These are phyloP conservation scores for Cancer borealis DNA, from an alignment of 2,888 invertebrate species.

Conservation along the genomic window DNA sequence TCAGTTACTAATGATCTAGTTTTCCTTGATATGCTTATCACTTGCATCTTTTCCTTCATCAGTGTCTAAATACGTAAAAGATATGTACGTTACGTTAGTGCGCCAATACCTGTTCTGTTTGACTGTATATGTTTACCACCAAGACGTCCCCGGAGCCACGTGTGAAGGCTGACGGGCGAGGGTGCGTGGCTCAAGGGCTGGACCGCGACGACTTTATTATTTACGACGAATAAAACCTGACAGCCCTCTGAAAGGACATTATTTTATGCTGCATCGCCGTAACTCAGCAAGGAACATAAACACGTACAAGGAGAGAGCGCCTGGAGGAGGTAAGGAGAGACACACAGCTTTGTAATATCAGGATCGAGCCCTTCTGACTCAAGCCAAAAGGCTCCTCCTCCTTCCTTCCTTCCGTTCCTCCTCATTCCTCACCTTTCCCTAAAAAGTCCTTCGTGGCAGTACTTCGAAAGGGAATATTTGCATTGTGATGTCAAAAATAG, in stretches of 20 bases:
- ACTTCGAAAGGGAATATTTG: not conserved
- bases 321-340: not conserved
- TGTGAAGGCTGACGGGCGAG: not conserved
- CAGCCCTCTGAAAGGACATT: conserved; percentile 37
- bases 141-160: not conserved
- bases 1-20: not conserved
- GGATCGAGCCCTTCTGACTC: not conserved
- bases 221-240: conserved; percentile 31
- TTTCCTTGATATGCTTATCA: not conserved
- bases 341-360: not conserved
- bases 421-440: not conserved
- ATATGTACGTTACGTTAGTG: not conserved
- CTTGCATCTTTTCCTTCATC: not conserved
- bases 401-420: not conserved
- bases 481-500: not conserved
- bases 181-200: not conserved
- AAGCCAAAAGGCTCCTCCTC: not conserved
- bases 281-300: not conserved
- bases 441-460: not conserved
- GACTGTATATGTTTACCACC: not conserved
- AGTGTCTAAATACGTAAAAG: not conserved
- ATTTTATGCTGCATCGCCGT: not conserved
- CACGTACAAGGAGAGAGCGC: not conserved
- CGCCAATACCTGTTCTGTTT: not conserved
- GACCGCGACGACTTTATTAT: not conserved